Evolutionary conservation across 2,113 vertebrate genomes (phyloP).

Genomic region (Tyto alba): DNA sequence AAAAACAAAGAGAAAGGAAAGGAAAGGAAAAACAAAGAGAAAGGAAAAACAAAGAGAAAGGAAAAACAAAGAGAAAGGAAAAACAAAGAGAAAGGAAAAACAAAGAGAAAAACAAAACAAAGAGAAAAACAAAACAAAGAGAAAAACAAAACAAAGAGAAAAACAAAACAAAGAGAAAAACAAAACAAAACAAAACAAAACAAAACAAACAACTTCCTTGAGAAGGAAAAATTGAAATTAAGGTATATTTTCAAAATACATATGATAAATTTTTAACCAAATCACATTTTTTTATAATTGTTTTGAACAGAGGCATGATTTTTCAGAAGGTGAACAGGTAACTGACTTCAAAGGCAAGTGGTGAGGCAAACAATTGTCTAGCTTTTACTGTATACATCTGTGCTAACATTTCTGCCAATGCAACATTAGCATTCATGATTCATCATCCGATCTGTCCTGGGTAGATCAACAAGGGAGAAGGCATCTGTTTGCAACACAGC

Average conservation of each 20-base stretch:
- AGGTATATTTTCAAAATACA: neutral
- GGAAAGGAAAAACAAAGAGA: too few species aligned
- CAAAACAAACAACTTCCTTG: neutral
- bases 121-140: too few species aligned
- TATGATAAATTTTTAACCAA: neutral
- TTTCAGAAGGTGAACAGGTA: neutral
- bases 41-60: too few species aligned
- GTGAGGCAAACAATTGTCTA: neutral
- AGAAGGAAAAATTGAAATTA: neutral
- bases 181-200: too few species aligned
- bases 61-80: too few species aligned
- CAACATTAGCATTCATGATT: neutral
- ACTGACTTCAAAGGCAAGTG: neutral
- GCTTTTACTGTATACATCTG: neutral
- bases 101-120: too few species aligned
- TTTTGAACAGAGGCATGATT: neutral
- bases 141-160: too few species aligned
- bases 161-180: too few species aligned
- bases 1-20: too few species aligned
- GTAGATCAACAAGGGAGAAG: neutral
- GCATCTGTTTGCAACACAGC: neutral
- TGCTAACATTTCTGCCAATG: neutral
- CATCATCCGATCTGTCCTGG: neutral
- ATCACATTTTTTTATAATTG: neutral
- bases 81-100: too few species aligned